Conservation (phyloP, 2,797 vertebrate genomes). For the Sebastes hubbsi region DNA sequence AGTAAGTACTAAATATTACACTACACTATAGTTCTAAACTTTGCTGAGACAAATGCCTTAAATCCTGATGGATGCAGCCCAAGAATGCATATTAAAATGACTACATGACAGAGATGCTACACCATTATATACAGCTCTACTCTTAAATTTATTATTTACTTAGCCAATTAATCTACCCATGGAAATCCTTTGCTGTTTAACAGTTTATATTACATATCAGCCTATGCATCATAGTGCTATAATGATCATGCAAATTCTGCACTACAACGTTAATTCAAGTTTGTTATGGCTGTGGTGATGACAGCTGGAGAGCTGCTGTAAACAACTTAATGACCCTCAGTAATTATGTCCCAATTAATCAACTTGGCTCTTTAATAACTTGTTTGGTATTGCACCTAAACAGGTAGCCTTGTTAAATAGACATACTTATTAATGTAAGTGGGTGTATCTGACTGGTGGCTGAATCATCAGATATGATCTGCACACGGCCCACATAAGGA, state of each 20-base stretch:
- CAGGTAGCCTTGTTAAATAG: constrained; percentile 5
- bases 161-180: neutral
- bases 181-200: neutral
- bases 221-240: constrained; percentile 16
- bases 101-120: neutral
- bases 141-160: neutral
- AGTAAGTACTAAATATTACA: neutral
- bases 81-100: neutral
- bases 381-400: constrained; percentile 1
- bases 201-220: constrained; percentile 34
- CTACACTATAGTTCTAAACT: neutral
- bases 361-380: constrained; percentile 31
- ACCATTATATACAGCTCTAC: neutral
- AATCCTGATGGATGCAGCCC: neutral
- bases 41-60: neutral
- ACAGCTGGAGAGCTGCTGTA: constrained; percentile 37
- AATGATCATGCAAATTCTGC: constrained; percentile 26
- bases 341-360: constrained; percentile 53
- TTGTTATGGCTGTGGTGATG: neutral
- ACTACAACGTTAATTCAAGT: constrained; percentile 4
- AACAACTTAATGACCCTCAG: constrained; percentile 39
- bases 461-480: neutral
- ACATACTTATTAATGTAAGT: neutral
- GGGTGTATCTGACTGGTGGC: neutral
- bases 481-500: neutral